Evolutionary conservation across 2,113 vertebrate genomes (phyloP), one percentile per base, ranked within the genome.

Genomic region (Taxidea taxus): DNA sequence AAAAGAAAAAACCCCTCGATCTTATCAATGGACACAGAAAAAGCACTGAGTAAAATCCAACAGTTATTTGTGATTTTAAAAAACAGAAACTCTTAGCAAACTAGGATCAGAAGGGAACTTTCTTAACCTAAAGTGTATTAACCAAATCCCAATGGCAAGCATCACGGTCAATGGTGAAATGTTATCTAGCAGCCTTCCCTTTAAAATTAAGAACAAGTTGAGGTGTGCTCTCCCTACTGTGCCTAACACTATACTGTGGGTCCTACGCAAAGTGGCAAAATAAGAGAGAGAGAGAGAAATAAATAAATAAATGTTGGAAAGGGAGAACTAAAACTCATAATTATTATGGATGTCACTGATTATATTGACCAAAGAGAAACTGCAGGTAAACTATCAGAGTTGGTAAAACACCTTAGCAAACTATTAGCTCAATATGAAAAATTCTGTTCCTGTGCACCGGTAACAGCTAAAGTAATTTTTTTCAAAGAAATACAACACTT

Each of bases 61-160:
- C 44, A 78, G 81, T 95, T 80, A 75, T 6, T 39, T 86, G 51
- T 72, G 60, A 92, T 77, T 93, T 91, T 39, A 44, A 66, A 97
- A 95, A 90, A 74, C 1, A 78, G 12, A 34, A 94, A 83, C 47
- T 96, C 14, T 58, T 72, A 92, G 29, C 56, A 92, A 92, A 95
- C 31, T 51, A 92, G 29, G 37, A 84, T 54, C 44, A 66, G 34
- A 87, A 70, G 34, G 14, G 58, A 74, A 78, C 23, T 78, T 91
- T 87, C 39, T 77, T 90, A 93, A 96, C 18, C 74, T 62, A 78
- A 82, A 37, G 83, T 66, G 7, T 66, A 83, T 78, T 92, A 83
- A 97, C 62, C 60, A 84, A 60, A 74, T 77, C 6, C 29, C 29
- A 87, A 34, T 2, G 88, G 49, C 23, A 85, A 58, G 44, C 29